Conservation (phyloP, 2,888 invertebrate species). For the Branchellion lobata region DNA sequence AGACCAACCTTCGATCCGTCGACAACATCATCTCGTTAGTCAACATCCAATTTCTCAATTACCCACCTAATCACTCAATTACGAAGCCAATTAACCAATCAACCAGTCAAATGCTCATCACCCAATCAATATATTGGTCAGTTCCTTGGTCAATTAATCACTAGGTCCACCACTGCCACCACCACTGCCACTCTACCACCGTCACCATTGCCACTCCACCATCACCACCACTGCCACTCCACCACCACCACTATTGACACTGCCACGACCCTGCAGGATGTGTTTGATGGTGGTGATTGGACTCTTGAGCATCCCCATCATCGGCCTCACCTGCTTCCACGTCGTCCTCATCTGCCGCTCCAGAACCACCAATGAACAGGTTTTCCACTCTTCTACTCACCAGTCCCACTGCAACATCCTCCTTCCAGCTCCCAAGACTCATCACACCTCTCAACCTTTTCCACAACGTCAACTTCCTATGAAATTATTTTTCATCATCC, state of each 20-base stretch:
- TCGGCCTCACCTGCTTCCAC: slow-evolving; percentile 96
- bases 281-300: slow-evolving; percentile 52
- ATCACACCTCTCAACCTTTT: not conserved
- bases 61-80: no score
- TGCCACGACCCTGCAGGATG: slow-evolving; percentile 53
- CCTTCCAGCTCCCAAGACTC: no score
- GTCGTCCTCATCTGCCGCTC: slow-evolving; percentile 93
- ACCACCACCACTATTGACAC: not conserved
- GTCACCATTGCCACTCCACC: not conserved
- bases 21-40: slow-evolving; percentile 64
- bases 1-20: slow-evolving; percentile 73
- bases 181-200: not conserved
- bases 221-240: not conserved
- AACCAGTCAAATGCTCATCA: no score
- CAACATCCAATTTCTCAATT: not conserved
- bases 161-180: no score
- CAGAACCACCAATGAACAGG: slow-evolving; percentile 96
- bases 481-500: no score
- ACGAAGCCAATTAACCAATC: no score
- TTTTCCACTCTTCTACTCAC: slow-evolving; percentile 50
- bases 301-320: slow-evolving; percentile 89
- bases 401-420: no score
- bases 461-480: no score
- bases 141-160: not conserved
- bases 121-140: no score